Conservation (phyloP, 2,888 invertebrate species). For the Odontocerum albicorne region DNA sequence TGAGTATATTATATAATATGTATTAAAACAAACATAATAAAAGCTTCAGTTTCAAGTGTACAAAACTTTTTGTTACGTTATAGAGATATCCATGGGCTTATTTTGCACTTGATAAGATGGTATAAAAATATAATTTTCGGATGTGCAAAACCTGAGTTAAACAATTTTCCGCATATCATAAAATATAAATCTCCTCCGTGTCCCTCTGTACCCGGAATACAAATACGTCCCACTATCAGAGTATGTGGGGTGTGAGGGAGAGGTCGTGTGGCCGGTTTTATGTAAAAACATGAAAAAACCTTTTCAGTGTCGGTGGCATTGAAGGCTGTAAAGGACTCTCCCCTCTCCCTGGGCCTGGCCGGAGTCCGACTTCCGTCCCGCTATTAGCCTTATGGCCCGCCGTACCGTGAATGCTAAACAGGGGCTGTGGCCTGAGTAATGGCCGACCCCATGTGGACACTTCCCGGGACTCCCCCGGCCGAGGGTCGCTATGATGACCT, state of each 20-base stretch:
- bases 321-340: constrained; percentile 14
- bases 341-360: constrained; percentile 20
- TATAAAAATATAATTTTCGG: too few species aligned
- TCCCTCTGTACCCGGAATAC: constrained; percentile 1
- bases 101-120: too few species aligned
- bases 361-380: constrained; percentile 29
- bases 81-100: too few species aligned
- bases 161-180: too few species aligned
- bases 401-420: constrained; percentile 34
- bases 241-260: too few species aligned
- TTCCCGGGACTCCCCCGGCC: constrained; percentile 7
- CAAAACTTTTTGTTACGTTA: too few species aligned
- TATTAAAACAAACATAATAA: too few species aligned
- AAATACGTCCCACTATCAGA: constrained; percentile 7
- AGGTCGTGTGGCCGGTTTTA: constrained; percentile 1
- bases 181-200: too few species aligned
- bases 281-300: constrained; percentile 16
- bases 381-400: constrained; percentile 34
- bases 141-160: too few species aligned
- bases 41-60: too few species aligned
- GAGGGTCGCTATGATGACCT: constrained; percentile 13
- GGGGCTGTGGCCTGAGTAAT: constrained; percentile 30
- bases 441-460: constrained; percentile 28
- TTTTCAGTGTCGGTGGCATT: constrained; percentile 9
- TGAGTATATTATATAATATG: too few species aligned